Evolutionary conservation across 2,113 vertebrate genomes (phyloP).

Genomic region (Tragelaphus strepsiceros): DNA sequence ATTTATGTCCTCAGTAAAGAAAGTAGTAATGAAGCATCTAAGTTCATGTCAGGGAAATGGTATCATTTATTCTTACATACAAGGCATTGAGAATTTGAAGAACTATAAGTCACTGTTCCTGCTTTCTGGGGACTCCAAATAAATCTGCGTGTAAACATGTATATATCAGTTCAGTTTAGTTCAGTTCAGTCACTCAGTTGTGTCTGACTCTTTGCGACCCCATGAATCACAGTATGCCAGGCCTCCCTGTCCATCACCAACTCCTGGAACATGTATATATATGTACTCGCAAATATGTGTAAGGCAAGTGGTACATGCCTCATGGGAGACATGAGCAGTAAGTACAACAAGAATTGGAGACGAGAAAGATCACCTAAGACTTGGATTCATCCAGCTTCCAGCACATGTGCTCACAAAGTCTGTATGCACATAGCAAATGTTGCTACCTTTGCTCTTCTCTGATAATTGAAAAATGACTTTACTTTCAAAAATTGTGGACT

Average conservation of each 20-base stretch:
- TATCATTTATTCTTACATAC: background rate
- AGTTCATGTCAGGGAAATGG: background rate
- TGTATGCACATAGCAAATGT: background rate
- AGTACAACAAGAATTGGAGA: background rate
- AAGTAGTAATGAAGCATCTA: background rate
- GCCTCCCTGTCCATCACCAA: no score
- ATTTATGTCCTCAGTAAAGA: background rate
- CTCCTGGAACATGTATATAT: background rate
- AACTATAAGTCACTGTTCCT: background rate
- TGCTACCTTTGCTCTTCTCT: background rate
- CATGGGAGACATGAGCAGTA: background rate
- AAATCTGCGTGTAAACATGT: background rate
- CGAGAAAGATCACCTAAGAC: background rate
- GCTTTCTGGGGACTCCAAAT: background rate
- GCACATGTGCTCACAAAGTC: background rate
- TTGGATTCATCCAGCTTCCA: background rate
- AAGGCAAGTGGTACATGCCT: background rate
- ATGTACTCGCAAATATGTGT: background rate
- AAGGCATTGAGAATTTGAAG: background rate
- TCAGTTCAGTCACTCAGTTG: no score
- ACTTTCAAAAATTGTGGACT: background rate
- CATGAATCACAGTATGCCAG: fast-evolving
- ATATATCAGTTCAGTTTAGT: background rate
- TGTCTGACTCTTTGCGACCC: no score
- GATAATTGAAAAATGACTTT: background rate